Evolutionary conservation across 2,113 vertebrate species (phyloP).

Genomic region (Ameiurus melas): DNA sequence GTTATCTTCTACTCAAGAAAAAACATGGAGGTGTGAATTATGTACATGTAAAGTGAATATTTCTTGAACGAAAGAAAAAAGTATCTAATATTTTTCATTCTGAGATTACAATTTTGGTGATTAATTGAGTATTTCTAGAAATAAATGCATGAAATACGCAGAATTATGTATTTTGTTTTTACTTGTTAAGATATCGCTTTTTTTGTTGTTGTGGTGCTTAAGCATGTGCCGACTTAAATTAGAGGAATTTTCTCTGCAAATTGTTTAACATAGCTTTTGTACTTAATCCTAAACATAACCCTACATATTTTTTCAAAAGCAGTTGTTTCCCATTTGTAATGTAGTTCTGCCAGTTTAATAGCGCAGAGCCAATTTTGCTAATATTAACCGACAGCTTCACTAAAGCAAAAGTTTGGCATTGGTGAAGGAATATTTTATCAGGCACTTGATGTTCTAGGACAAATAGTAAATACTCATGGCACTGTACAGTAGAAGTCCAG

Average conservation of each 20-base stretch:
- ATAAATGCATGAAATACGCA: neutral
- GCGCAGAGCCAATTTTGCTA: neutral
- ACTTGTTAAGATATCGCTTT: neutral
- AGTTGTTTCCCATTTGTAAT: neutral
- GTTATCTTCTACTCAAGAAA: neutral
- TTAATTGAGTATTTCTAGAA: neutral
- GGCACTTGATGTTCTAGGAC: neutral
- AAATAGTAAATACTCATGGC: neutral
- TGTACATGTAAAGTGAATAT: too few relatives aligned
- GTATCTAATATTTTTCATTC: neutral
- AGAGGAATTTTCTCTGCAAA: neutral
- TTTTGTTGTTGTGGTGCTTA: neutral
- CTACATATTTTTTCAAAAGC: too few relatives aligned
- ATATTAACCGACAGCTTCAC: neutral
- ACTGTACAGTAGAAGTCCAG: neutral
- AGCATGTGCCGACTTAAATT: neutral
- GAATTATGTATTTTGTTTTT: neutral
- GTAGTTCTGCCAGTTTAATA: neutral
- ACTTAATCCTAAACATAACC: neutral
- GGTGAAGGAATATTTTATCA: neutral
- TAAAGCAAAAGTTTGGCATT: neutral
- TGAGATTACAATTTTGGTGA: neutral
- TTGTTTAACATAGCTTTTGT: neutral
- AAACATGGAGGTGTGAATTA: neutral
- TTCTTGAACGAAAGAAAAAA: too few relatives aligned